phyloP scores from a whole-genome alignment of 35 echinoderm and acorn worm species.

The Heliocidaris erythrogramma region DNA sequence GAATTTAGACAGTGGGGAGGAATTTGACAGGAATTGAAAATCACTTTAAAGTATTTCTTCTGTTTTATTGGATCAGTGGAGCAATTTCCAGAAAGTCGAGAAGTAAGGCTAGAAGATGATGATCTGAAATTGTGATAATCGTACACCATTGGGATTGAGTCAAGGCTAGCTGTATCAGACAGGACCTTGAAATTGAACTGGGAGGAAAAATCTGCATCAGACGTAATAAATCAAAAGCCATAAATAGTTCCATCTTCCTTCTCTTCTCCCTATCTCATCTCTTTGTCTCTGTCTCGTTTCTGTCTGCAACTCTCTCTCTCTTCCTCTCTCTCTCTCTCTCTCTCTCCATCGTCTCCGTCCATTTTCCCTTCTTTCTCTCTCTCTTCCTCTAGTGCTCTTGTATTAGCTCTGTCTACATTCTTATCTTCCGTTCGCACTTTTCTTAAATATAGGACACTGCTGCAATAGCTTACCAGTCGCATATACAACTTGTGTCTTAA shows the following conservation, averaged over 20 bases:
- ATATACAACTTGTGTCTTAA: too few species aligned
- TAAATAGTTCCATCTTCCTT: background rate
- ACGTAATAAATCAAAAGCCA: constrained; percentile 4
- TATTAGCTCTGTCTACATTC: background rate
- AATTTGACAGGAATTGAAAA: too few species aligned
- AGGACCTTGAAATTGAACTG: constrained; percentile 10
- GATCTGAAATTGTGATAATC: background rate
- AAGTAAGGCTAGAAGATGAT: background rate
- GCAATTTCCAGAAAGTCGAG: too few species aligned
- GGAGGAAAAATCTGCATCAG: constrained; percentile 10
- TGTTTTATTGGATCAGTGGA: too few species aligned
- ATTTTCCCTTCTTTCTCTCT: too few species aligned
- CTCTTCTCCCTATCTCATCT: too few species aligned
- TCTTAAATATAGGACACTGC: background rate
- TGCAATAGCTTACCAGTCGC: background rate
- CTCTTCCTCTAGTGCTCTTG: background rate
- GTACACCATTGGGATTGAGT: background rate
- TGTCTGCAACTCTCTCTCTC: too few species aligned
- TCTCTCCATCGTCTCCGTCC: background rate
- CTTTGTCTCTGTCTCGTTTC: too few species aligned
- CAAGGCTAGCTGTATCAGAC: background rate
- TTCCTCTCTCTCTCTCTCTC: too few species aligned
- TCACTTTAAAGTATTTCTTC: too few species aligned
- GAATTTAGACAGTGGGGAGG: too few species aligned
- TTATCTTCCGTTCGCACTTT: background rate